These are phyloP conservation scores for Anolis carolinensis DNA, from an alignment of 2,113 vertebrate genomes.

Conservation along the genomic window DNA sequence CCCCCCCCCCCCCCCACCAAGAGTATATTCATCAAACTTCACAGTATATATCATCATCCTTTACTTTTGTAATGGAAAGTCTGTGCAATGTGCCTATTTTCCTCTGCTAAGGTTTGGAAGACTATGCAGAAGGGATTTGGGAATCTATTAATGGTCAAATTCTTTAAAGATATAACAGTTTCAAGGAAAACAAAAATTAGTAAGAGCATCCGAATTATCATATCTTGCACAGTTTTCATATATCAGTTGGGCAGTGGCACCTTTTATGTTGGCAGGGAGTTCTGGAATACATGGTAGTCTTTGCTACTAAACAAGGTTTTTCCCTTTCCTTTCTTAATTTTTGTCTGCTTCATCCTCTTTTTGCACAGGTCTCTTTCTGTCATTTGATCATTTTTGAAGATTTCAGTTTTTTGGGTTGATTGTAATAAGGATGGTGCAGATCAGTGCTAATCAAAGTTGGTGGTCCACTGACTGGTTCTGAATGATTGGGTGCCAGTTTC, in stretches of 20 bases:
- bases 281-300: background rate
- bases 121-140: background rate
- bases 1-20: background rate
- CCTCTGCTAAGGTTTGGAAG: background rate
- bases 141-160: background rate
- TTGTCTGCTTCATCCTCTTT: background rate
- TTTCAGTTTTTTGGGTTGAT: background rate
- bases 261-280: background rate
- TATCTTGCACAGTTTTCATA: background rate
- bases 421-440: background rate
- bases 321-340: too few species aligned
- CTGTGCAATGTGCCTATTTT: background rate
- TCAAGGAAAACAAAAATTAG: background rate
- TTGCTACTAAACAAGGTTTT: background rate
- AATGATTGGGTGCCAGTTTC: too few species aligned
- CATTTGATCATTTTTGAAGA: background rate
- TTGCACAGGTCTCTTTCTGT: background rate
- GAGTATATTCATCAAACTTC: background rate
- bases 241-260: background rate
- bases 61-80: background rate
- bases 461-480: too few species aligned
- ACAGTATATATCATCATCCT: background rate
- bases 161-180: background rate
- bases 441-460: too few species aligned
- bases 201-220: background rate